Evolutionary conservation across 2,113 vertebrate species (phyloP), one percentile per base, ranked within the genome.

Genomic region (Dicentrarchus labrax): DNA sequence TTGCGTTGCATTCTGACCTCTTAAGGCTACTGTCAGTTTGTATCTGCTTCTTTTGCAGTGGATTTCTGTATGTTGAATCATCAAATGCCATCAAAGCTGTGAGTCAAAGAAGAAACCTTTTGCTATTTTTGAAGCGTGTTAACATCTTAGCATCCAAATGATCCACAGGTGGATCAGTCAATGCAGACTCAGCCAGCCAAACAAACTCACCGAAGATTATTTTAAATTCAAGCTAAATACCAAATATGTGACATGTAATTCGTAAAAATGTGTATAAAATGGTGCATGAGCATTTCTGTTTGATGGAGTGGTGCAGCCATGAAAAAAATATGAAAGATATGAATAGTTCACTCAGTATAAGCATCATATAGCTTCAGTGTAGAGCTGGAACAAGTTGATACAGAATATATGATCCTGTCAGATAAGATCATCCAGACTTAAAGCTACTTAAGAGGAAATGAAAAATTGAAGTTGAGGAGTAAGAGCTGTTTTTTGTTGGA

Each of bases 41-140:
- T 1, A 50, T 83, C 53, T 5, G 70, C 48, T 53, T 41, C 36
- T 51, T 50, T 56, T 45, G 19, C 12, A 41, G 12, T 38, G 24
- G 43, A 36, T 71, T 47, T 75, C 84, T 72, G 39, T 41, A 47
- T 6, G 57, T 74, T 72, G 82, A 87, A 17, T 80, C 67, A 72
- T 74, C 48, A 12, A 62, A 57, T 41, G 71, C 64, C 51, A 45
- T 57, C 61, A 61, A 65, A 87, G 57, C 64, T 51, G 30, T 9
- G n/a, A 41, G 30, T 74, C 19, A 10, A 60, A 45, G 8, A 43
- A 24, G 48, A 48, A 30, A 59, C 43, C n/a, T 83, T 64, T 41
- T n/a, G 48, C 57, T 53, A 11, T 56, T 76, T 82, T 21, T 70
- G 38, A n/a, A 38, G 24, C 51, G 75, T 4, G 30, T 22, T 45